Conservation (phyloP, 2,113 vertebrate genomes). For the Trichomycterus rosablanca region DNA sequence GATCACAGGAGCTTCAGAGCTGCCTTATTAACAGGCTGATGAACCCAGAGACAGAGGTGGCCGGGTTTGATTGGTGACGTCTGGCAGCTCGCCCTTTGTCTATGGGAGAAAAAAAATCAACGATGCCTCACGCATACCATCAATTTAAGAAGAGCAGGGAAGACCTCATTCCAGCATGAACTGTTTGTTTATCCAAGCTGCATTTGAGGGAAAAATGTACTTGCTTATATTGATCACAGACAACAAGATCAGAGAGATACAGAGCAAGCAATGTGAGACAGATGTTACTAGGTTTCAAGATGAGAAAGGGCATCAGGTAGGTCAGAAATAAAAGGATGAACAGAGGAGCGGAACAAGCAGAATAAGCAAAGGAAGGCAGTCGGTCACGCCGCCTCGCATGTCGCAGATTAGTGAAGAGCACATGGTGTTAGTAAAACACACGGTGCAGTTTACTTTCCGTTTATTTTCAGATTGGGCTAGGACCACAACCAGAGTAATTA, state of each 20-base stretch:
- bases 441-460: slow-evolving; percentile 51
- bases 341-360: slow-evolving; percentile 43
- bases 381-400: slow-evolving; percentile 48
- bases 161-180: slow-evolving; percentile 55
- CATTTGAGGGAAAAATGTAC: no score
- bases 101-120: slow-evolving; percentile 25
- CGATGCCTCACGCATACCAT: slow-evolving; percentile 47
- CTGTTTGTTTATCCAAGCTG: slow-evolving; percentile 65
- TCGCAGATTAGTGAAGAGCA: slow-evolving; percentile 45
- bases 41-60: slow-evolving; percentile 45
- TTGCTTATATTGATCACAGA: slow-evolving; percentile 54
- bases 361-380: slow-evolving; percentile 46
- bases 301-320: neutral
- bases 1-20: slow-evolving; percentile 50
- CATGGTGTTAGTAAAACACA: slow-evolving; percentile 48
- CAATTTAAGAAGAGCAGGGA: slow-evolving; percentile 32
- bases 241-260: neutral
- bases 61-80: slow-evolving; percentile 47
- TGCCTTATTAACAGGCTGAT: slow-evolving; percentile 45
- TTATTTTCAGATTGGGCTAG: slow-evolving; percentile 64
- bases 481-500: slow-evolving; percentile 58
- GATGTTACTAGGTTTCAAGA: neutral
- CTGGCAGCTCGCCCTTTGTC: slow-evolving; percentile 16
- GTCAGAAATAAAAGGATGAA: slow-evolving; percentile 7
- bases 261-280: slow-evolving; percentile 4